Percentiles rank a stretch among this genome's conserved stretches.
phyloP scores from a whole-genome alignment of 2,888 invertebrate species.

The Timema cristinae region DNA sequence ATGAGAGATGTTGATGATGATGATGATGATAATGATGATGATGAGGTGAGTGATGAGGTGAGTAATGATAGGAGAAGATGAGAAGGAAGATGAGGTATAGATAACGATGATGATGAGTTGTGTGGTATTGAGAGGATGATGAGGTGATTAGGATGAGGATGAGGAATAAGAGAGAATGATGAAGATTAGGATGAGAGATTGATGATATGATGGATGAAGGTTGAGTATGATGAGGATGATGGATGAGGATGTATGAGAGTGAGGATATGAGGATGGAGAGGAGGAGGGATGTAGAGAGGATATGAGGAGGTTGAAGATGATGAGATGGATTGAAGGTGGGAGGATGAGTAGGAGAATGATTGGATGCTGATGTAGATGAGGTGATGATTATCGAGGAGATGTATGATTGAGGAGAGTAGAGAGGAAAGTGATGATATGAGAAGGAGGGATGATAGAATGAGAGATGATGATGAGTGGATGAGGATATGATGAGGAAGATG shows the following conservation, averaged over 20 bases:
- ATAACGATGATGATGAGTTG: too few relatives aligned
- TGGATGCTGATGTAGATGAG: background rate
- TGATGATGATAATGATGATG: too few relatives aligned
- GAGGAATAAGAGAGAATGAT: background rate
- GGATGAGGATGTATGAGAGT: background rate
- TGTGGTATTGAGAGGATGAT: background rate
- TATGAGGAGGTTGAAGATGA: background rate
- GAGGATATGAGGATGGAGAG: too few relatives aligned
- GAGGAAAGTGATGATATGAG: background rate
- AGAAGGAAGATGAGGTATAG: too few relatives aligned
- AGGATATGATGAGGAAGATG: background rate
- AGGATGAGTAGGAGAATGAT: background rate
- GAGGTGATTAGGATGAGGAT: background rate
- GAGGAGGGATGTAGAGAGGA: too few relatives aligned
- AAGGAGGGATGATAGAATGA: background rate
- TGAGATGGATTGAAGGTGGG: background rate
- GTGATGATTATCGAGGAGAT: background rate
- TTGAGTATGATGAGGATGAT: background rate
- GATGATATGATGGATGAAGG: background rate
- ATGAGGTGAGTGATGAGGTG: too few relatives aligned
- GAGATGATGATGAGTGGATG: background rate
- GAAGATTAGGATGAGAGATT: background rate
- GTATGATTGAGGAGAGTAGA: background rate
- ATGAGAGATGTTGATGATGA: too few relatives aligned
- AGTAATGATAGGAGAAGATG: too few relatives aligned